A percentile compares a stretch with the other conserved stretches of the same genome.
phyloP scores from a whole-genome alignment of 1,140 invertebrate species.

The Lasaia peninsularis region DNA sequence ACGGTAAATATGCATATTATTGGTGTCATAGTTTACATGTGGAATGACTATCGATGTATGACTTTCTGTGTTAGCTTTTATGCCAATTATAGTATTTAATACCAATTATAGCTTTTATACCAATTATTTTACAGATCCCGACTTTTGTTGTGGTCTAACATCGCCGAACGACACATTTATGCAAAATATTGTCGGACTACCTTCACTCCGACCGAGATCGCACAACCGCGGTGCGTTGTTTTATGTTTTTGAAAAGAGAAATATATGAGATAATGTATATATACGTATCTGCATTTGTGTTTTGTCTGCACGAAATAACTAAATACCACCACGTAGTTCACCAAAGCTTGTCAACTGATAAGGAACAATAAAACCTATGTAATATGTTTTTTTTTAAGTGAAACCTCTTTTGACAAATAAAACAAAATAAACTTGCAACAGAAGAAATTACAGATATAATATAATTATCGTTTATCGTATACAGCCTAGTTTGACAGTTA shows the following conservation, averaged over 20 bases:
- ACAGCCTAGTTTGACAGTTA: too few relatives aligned
- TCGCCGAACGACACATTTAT: slow-evolving; percentile 82
- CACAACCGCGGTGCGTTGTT: slow-evolving; percentile 82
- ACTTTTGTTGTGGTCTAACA: slow-evolving; percentile 90
- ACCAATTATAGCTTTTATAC: slow-evolving; percentile 17
- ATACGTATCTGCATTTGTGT: slow-evolving; percentile 29
- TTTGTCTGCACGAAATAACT: slow-evolving; percentile 15
- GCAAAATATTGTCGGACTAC: slow-evolving; percentile 73
- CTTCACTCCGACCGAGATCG: slow-evolving; percentile 79
- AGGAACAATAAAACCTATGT: neutral
- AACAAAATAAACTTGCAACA: too few relatives aligned
- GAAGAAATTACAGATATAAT: too few relatives aligned
- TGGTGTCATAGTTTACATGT: slow-evolving; percentile 7
- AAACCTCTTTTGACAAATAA: neutral
- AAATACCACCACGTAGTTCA: slow-evolving; percentile 8
- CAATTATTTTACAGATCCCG: slow-evolving; percentile 87
- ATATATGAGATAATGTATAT: slow-evolving; percentile 20
- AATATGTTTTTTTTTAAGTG: neutral
- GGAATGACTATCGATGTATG: slow-evolving; percentile 3
- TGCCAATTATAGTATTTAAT: slow-evolving; percentile 48
- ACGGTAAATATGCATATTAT: slow-evolving; percentile 80
- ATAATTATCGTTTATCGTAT: too few relatives aligned
- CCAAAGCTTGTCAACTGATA: slow-evolving; percentile 4
- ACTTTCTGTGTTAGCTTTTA: slow-evolving; percentile 15
- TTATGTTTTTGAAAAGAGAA: slow-evolving; percentile 75